phyloP scores from a whole-genome alignment of 2,113 vertebrate genomes.

The Sprattus sprattus region DNA sequence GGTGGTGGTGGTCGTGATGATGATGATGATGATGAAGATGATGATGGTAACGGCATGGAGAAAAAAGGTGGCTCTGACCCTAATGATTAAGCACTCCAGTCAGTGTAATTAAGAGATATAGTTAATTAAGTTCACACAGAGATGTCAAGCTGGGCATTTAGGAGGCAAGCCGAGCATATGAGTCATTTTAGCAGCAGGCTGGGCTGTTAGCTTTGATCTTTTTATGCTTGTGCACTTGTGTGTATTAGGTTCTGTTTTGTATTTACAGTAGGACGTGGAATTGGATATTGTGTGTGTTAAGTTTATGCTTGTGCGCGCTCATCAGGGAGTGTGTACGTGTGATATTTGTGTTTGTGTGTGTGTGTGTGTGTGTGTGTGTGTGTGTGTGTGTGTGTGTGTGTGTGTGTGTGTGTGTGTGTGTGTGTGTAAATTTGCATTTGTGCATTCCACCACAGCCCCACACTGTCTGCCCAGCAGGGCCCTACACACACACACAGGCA shows the following conservation, averaged over 20 bases:
- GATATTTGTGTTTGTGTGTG: not conserved
- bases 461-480: conserved; percentile 15
- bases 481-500: conserved; percentile 3
- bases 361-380: not conserved
- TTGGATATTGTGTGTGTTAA: not conserved
- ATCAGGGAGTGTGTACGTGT: no score
- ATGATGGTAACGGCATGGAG: not conserved
- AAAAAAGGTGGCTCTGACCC: not conserved
- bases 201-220: no score
- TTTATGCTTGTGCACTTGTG: no score
- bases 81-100: not conserved
- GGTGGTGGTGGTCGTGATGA: not conserved
- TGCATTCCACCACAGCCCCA: not conserved
- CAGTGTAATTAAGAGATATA: not conserved
- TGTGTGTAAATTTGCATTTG: not conserved
- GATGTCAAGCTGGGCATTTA: not conserved
- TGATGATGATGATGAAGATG: not conserved
- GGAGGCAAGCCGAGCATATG: not conserved
- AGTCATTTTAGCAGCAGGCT: no score
- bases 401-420: not conserved
- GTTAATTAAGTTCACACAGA: conserved; percentile 12
- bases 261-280: no score
- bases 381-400: not conserved
- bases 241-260: not conserved
- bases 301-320: not conserved